phyloP scores from a whole-genome alignment of 1,140 invertebrate species.

The Aphis craccivora region DNA sequence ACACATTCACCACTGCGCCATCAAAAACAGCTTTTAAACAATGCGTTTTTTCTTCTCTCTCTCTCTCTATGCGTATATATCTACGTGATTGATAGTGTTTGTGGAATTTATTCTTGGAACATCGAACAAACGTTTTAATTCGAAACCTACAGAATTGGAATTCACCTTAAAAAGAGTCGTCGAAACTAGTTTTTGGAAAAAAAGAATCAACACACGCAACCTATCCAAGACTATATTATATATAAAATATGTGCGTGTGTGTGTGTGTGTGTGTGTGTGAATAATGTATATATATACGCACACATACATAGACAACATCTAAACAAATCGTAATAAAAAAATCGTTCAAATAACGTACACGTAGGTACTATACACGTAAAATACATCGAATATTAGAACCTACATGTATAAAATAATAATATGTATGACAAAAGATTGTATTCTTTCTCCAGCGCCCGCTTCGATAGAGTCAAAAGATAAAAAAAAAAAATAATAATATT shows the following conservation, averaged over 20 bases:
- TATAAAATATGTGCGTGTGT: not conserved
- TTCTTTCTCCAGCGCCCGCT: not conserved
- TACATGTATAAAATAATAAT: not conserved
- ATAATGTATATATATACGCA: too few species aligned
- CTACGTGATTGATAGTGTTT: not conserved
- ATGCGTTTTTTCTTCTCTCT: not conserved
- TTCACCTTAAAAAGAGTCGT: not conserved
- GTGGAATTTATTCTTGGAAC: not conserved
- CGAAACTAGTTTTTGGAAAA: not conserved
- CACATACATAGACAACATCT: not conserved
- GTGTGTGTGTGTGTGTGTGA: too few species aligned
- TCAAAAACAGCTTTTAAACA: slow-evolving; percentile 25
- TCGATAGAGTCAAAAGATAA: not conserved
- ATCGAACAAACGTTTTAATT: slow-evolving; percentile 17
- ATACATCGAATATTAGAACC: not conserved
- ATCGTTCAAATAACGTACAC: not conserved
- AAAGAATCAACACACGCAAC: not conserved
- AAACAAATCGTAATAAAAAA: not conserved
- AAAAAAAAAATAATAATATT: not conserved
- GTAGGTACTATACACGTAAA: not conserved
- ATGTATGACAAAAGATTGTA: not conserved
- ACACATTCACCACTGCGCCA: not conserved
- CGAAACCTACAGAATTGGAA: slow-evolving; percentile 2
- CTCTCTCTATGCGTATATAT: not conserved
- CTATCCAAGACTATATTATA: not conserved